phyloP scores from a whole-genome alignment of 2,888 invertebrate genomes.

The Seira ritae region DNA sequence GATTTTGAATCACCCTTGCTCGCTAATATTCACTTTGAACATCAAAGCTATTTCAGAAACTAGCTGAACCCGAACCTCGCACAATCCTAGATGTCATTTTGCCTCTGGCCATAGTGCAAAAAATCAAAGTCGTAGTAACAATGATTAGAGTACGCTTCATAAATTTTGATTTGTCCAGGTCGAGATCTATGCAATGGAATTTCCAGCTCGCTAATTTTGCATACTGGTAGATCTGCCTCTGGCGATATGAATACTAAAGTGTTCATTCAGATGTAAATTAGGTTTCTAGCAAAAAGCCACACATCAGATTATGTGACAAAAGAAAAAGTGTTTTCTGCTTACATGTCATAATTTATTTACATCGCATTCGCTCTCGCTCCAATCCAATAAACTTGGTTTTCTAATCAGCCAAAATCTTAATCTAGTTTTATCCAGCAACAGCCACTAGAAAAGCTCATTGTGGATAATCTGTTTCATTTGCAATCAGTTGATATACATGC shows the following conservation, averaged over 20 bases:
- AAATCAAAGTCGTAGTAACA: too few relatives aligned
- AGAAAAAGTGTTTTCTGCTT: too few relatives aligned
- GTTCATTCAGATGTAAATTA: background rate
- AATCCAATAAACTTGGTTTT: too few relatives aligned
- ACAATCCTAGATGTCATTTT: too few relatives aligned
- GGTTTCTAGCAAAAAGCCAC: background rate
- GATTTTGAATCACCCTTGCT: too few relatives aligned
- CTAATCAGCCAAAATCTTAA: background rate
- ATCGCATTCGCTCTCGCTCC: too few relatives aligned
- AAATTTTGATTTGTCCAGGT: background rate
- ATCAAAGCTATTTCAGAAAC: background rate
- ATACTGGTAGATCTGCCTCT: background rate
- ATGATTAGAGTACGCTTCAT: too few relatives aligned
- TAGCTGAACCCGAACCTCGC: too few relatives aligned
- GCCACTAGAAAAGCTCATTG: background rate
- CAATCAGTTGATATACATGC: too few relatives aligned
- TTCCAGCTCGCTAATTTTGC: background rate
- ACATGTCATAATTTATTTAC: too few relatives aligned
- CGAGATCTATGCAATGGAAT: background rate
- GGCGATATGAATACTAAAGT: background rate
- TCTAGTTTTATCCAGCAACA: conserved; percentile 6
- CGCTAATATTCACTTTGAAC: too few relatives aligned
- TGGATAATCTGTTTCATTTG: conserved; percentile 8
- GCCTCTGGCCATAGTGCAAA: too few relatives aligned
- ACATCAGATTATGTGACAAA: background rate